These are phyloP conservation scores for Ormyrus thymus DNA, from an alignment of 2,888 invertebrate genomes.

Conservation along the genomic window DNA sequence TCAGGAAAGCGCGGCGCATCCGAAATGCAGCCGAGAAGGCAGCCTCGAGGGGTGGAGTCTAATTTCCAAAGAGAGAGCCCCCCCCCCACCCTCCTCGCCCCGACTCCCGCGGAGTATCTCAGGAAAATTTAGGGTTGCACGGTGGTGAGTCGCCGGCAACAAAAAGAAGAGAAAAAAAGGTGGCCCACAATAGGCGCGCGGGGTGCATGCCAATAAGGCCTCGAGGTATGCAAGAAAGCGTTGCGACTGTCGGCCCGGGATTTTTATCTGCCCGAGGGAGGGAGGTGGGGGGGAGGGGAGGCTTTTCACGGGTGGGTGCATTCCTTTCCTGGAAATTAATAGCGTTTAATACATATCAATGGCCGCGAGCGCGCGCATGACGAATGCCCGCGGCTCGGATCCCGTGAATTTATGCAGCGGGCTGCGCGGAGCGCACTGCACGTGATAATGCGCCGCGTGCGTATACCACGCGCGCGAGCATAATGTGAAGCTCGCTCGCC, in stretches of 20 bases:
- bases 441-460: too few species aligned
- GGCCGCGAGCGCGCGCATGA: conserved; percentile 60
- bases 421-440: conserved; percentile 48
- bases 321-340: conserved; percentile 72
- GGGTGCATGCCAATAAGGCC: conserved; percentile 66
- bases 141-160: conserved; percentile 53
- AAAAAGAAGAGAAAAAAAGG: conserved; percentile 55
- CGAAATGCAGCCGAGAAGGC: conserved; percentile 5
- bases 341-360: conserved; percentile 67
- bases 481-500: not conserved
- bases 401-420: conserved; percentile 63
- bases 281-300: conserved; percentile 49
- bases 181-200: conserved; percentile 52
- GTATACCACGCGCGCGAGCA: too few species aligned
- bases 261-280: conserved; percentile 58
- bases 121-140: conserved; percentile 62
- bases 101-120: not conserved
- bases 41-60: conserved; percentile 63
- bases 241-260: conserved; percentile 51
- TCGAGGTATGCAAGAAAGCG: conserved; percentile 20
- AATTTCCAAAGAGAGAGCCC: conserved; percentile 37
- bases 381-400: conserved; percentile 59
- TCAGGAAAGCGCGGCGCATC: conserved; percentile 49
- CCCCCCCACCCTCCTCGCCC: conserved; percentile 20
- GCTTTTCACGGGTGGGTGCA: conserved; percentile 71